Percentiles rank a stretch among this genome's conserved stretches.
phyloP scores from a whole-genome alignment of 37 sponge, comb jelly and placozoan genomes.

The Eunapius fragilis region DNA sequence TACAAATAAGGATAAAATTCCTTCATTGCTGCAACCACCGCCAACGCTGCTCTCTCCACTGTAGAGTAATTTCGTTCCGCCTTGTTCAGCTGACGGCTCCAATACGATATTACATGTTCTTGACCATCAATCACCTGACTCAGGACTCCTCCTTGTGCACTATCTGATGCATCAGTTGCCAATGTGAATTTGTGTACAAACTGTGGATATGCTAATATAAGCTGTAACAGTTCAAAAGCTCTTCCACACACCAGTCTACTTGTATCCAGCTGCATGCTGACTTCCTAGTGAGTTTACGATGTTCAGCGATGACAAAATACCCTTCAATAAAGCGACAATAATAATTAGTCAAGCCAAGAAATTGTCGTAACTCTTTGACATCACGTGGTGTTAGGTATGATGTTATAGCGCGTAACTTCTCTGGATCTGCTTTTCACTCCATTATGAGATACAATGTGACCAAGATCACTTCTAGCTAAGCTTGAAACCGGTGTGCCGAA shows the following conservation, averaged over 20 bases:
- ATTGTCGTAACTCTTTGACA: no score
- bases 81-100: no score
- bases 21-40: no score
- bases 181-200: neutral
- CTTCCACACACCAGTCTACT: slow-evolving; percentile 20
- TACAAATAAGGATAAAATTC: no score
- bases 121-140: no score
- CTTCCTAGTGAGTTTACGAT: slow-evolving; percentile 21
- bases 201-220: neutral
- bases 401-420: neutral
- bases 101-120: no score
- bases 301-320: no score
- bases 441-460: neutral
- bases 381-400: neutral
- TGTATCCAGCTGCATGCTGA: neutral
- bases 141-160: neutral
- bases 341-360: no score
- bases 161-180: slow-evolving; percentile 6
- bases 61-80: no score
- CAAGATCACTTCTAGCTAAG: neutral
- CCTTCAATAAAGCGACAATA: no score
- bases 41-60: no score
- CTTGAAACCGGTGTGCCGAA: neutral
- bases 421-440: slow-evolving; percentile 5
- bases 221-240: neutral